Base-by-base conservation (phyloP, 2,888 invertebrate species). In the Camptogramma bilineatum region DNA sequence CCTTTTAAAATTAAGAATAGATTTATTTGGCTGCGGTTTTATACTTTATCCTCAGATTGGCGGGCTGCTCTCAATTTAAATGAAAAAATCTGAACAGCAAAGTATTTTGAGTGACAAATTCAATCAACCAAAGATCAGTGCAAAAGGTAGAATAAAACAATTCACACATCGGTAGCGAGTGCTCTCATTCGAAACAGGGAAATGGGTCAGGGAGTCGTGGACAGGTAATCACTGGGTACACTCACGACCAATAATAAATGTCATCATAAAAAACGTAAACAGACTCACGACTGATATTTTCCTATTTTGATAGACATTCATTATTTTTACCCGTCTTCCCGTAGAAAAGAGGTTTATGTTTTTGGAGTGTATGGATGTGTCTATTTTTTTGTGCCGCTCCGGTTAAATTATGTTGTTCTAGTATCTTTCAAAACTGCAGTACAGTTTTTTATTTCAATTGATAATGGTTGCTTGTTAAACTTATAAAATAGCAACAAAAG, bases 181-280 rank as follows among this genome's bases (percentile, higher is more conserved):
- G 69, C 62, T 72, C 66, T 74, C 69, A 70, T 77, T 70, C 72
- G 71, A 84, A 80, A 80, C 78, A 77, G 82, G 79, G 72, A 88
- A 83, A 83, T 84, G 78, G 88, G 88, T 89, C 89, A 88, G 82
- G 83, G 82, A 75, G 72, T 69, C 67, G 76, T 74, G 77, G 79
- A 78, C 79, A 82, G 82, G 81, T 81, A 85, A 83, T 83, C 79
- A 81, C 81, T 77, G 34, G 34, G 10, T 39, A 39, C 13, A 39
- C 34, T 39, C 34, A 13, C 34, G 34, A 39, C 13, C 10, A 39
- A 10, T 28, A n/a, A 8, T 8, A 28, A 28, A 28, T 8, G 28
- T 28, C 28, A 28, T 28, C 28, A 28, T 28, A 8, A 7, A 28
- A 28, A 2, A 28, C 7, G 28, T 2, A 28, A 2, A 39, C 13